A percentile compares a stretch with the other conserved stretches of the same genome.
Evolutionary conservation across 2,888 invertebrate genomes (phyloP).

Genomic region (Allacma fusca): DNA sequence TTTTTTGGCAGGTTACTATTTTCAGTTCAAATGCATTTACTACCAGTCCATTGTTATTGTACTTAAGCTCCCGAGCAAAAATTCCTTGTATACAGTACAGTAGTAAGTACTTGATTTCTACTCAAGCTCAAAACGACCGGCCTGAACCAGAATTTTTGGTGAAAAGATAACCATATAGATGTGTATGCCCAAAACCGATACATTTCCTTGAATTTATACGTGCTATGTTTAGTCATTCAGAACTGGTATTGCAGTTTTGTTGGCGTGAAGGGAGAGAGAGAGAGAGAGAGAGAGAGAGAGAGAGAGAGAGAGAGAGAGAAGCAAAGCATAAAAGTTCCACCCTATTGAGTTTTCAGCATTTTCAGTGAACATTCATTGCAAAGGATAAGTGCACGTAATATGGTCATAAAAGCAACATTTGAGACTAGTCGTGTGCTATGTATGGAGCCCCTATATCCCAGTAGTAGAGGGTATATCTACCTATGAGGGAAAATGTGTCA

Average conservation of each 20-base stretch:
- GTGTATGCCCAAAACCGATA: not conserved
- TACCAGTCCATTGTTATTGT: not conserved
- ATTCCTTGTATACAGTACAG: not conserved
- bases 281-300: constrained; percentile 7
- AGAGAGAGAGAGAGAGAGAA: constrained; percentile 10
- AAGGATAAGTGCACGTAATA: constrained; percentile 7
- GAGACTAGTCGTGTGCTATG: not conserved
- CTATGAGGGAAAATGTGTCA: constrained; percentile 21
- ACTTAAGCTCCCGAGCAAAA: not conserved
- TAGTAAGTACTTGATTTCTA: not conserved
- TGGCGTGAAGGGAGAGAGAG: constrained; percentile 16
- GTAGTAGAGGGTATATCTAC: not conserved
- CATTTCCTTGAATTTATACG: not conserved
- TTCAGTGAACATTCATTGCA: not conserved
- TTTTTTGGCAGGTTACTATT: not conserved
- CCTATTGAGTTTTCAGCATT: constrained; percentile 19
- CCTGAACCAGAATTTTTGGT: constrained; percentile 2
- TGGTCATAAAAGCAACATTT: constrained; percentile 1
- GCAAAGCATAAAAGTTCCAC: constrained; percentile 7
- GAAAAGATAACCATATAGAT: not conserved
- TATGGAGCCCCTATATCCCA: not conserved
- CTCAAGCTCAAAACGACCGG: not conserved
- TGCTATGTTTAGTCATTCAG: constrained; percentile 13
- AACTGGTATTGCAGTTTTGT: constrained; percentile 16
- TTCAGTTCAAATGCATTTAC: not conserved